Evolutionary conservation across 2,797 vertebrate genomes (phyloP), one percentile per base, ranked within the genome.

Genomic region (Borostomias antarcticus): DNA sequence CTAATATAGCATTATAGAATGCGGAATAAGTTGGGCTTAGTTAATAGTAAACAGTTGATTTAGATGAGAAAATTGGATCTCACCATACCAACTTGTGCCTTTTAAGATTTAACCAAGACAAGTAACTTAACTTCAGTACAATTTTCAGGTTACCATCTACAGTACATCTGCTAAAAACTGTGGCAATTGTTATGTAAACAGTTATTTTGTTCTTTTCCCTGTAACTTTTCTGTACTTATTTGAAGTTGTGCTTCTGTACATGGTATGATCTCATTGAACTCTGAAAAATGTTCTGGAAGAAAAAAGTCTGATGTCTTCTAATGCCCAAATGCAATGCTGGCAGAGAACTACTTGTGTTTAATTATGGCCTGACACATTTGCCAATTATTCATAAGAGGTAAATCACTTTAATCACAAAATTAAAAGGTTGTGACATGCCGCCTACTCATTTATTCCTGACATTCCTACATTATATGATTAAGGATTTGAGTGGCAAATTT

Each of bases 51-150:
- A 87, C 75, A 87, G 76, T 78, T 82, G 81, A 84, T 86, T 72
- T 81, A 75, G 81, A 88, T 84, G 83, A 83, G 76, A 83, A 66
- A 89, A 88, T 82, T 82, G 87, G 84, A 90, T 76, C 91, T 89
- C 85, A 90, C 89, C 83, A 88, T 92, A 95, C 95, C 95, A 89
- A 93, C 91, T 91, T 93, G 95, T 97, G 96, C 96, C 96, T 96
- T 98, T 94, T 88, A 91, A 90, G 90, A 78, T 45, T 45, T 88
- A 90, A 93, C 87, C 85, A 91, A 93, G 92, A 93, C 90, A 85
- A 88, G 83, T 87, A 86, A 87, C 71, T 90, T 90, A 86, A 86
- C 71, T 89, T 90, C 84, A 89, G 85, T 84, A 90, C 83, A 70
- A 88, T 73, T 81, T 73, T 93, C 92, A 94, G 88, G 91, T 92